A percentile compares a stretch with the other conserved stretches of the same genome.
phyloP scores from a whole-genome alignment of 2,888 invertebrate genomes.

The Yponomeuta cagnagella region DNA sequence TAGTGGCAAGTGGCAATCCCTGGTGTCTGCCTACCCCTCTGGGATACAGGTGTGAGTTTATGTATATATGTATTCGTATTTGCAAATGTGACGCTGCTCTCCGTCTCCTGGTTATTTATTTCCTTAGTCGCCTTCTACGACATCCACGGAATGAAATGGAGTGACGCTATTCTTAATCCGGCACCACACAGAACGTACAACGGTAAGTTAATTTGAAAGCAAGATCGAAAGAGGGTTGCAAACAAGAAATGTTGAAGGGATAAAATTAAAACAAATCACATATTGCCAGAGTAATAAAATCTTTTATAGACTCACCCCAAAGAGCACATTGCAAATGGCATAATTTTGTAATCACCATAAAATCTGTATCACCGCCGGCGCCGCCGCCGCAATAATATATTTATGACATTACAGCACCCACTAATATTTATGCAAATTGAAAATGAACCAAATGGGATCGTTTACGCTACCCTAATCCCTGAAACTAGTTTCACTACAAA shows the following conservation, averaged over 20 bases:
- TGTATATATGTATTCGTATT: no score
- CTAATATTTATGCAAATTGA: slow-evolving; percentile 77
- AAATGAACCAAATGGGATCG: slow-evolving; percentile 66
- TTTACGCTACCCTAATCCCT: slow-evolving; percentile 62
- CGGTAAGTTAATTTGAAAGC: no score
- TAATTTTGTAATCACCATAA: slow-evolving; percentile 74
- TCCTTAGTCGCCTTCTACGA: no score
- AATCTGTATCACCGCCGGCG: slow-evolving; percentile 69
- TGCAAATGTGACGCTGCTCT: no score
- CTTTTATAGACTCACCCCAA: slow-evolving; percentile 34
- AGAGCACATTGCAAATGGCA: slow-evolving; percentile 37
- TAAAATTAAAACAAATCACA: slow-evolving; percentile 23
- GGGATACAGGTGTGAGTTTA: no score
- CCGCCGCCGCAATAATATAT: slow-evolving; percentile 70
- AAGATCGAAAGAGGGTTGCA: background rate
- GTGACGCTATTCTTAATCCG: no score
- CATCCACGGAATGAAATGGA: no score
- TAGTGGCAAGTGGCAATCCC: no score
- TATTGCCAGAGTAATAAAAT: slow-evolving; percentile 25
- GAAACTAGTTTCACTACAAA: slow-evolving; percentile 34
- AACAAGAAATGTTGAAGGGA: background rate
- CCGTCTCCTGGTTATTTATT: no score
- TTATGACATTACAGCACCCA: slow-evolving; percentile 67
- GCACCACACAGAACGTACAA: no score
- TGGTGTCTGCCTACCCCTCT: no score